These are phyloP conservation scores for Percina caprodes DNA, from an alignment of 2,113 vertebrate species.

Conservation along the genomic window DNA sequence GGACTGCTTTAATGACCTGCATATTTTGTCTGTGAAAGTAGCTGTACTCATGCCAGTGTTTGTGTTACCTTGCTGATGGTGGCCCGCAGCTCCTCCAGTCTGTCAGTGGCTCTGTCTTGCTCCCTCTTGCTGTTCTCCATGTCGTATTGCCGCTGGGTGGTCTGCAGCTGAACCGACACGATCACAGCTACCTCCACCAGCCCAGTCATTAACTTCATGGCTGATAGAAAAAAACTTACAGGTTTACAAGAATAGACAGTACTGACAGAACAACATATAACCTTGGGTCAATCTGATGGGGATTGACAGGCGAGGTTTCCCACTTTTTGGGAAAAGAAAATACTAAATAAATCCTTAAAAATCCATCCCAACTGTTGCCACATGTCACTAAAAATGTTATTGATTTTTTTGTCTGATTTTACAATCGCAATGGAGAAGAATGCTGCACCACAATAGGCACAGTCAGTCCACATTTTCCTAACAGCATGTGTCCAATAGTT, in stretches of 20 bases:
- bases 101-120: slow-evolving; percentile 61
- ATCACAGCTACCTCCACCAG: slow-evolving; percentile 79
- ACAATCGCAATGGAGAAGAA: background rate
- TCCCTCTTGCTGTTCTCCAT: slow-evolving; percentile 75
- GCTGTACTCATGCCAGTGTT: background rate
- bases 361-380: background rate
- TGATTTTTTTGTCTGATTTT: background rate
- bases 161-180: slow-evolving; percentile 76
- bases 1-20: slow-evolving; percentile 5
- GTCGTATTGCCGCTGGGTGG: slow-evolving; percentile 69
- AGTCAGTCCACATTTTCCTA: background rate
- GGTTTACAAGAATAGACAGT: slow-evolving; percentile 2
- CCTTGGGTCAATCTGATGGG: background rate
- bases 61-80: slow-evolving; percentile 71
- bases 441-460: background rate
- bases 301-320: background rate
- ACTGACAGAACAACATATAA: background rate
- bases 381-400: background rate
- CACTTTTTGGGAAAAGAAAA: background rate
- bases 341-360: too few species aligned
- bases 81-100: slow-evolving; percentile 78
- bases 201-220: slow-evolving; percentile 83
- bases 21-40: background rate
- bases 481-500: background rate
- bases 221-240: slow-evolving; percentile 50